Conservation (phyloP, 2,113 vertebrate genomes). For the Scartelaos histophorus region DNA sequence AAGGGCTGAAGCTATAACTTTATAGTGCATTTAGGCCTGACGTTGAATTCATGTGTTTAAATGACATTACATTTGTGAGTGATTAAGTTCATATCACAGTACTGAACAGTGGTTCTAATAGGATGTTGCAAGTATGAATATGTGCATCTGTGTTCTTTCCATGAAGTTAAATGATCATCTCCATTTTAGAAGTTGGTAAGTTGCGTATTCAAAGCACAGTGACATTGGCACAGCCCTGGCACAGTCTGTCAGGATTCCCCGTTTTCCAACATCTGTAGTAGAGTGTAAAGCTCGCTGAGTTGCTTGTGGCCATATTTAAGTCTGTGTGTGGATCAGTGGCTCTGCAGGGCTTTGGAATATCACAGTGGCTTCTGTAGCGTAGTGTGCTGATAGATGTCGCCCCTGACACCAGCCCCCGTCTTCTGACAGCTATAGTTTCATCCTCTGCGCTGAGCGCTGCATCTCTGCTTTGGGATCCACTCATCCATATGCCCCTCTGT, state of each 20-base stretch:
- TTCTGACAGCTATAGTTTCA: slow-evolving; percentile 61
- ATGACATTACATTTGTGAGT: neutral
- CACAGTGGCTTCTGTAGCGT: slow-evolving; percentile 49
- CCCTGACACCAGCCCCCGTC: slow-evolving; percentile 51
- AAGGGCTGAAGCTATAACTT: neutral
- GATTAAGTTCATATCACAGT: neutral
- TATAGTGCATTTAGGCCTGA: neutral
- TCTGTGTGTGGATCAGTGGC: slow-evolving; percentile 37
- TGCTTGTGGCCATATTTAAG: slow-evolving; percentile 31
- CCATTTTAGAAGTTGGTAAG: neutral
- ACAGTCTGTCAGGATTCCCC: neutral
- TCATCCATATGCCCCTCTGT: slow-evolving; percentile 61
- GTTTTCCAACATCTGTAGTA: slow-evolving; percentile 13
- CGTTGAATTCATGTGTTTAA: neutral
- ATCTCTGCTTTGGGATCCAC: slow-evolving; percentile 54
- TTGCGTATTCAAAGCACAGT: neutral
- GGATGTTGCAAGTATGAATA: neutral
- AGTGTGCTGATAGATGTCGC: slow-evolving; percentile 61
- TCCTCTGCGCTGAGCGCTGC: slow-evolving; percentile 54
- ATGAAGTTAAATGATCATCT: neutral
- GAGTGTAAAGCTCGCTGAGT: slow-evolving; percentile 7
- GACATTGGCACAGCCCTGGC: neutral
- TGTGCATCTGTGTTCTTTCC: neutral
- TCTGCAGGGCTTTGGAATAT: slow-evolving; percentile 55
- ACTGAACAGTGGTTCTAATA: neutral